phyloP scores from a whole-genome alignment of 1,140 invertebrate genomes.

The Cecropterus lyciades region DNA sequence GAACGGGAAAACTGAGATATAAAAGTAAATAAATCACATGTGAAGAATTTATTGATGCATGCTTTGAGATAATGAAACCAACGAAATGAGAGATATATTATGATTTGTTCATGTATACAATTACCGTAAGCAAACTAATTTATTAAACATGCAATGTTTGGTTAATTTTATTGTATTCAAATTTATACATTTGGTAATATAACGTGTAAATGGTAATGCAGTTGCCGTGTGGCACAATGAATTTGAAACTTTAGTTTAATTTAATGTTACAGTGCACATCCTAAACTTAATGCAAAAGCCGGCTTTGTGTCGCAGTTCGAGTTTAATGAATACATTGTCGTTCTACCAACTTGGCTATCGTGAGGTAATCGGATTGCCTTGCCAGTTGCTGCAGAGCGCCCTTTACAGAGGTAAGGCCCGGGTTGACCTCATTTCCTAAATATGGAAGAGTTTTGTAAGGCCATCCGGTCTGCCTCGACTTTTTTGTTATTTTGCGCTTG shows the following conservation, averaged over 20 bases:
- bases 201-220: background rate
- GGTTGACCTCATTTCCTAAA: slow-evolving; percentile 74
- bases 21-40: slow-evolving; percentile 28
- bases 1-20: slow-evolving; percentile 25
- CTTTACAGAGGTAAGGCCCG: slow-evolving; percentile 65
- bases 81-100: slow-evolving; percentile 10
- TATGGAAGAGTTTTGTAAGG: slow-evolving; percentile 77
- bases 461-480: slow-evolving; percentile 46
- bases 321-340: slow-evolving; percentile 57
- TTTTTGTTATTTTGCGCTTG: slow-evolving; percentile 28
- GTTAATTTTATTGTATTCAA: background rate
- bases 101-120: slow-evolving; percentile 9
- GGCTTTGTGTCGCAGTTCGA: slow-evolving; percentile 32
- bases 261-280: slow-evolving; percentile 24
- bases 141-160: background rate
- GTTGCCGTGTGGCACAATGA: background rate
- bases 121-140: slow-evolving; percentile 9
- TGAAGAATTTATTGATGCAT: slow-evolving; percentile 34
- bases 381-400: slow-evolving; percentile 50
- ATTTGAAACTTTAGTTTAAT: slow-evolving; percentile 14
- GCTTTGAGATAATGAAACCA: slow-evolving; percentile 22
- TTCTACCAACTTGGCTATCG: slow-evolving; percentile 54
- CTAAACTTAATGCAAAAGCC: slow-evolving; percentile 31
- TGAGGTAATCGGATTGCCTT: slow-evolving; percentile 70
- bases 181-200: background rate